phyloP scores from a whole-genome alignment of 2,888 invertebrate genomes.

The Dynastes maya region DNA sequence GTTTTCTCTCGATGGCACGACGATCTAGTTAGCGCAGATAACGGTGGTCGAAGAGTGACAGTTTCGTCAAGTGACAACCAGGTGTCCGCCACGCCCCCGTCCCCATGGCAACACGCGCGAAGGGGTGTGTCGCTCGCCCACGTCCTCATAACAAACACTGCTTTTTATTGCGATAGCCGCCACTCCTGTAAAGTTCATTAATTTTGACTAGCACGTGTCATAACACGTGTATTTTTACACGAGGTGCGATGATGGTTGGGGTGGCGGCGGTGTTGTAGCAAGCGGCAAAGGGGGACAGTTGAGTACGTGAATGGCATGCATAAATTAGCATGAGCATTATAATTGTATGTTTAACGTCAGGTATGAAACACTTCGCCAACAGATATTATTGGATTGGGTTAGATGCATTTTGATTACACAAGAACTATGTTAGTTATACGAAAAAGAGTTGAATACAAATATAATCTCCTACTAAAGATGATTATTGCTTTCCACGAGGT shows the following conservation, averaged over 20 bases:
- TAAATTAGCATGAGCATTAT: not conserved
- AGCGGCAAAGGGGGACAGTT: not conserved
- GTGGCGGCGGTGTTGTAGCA: conserved; percentile 2
- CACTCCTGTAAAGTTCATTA: conserved; percentile 66
- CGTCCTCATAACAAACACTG: conserved; percentile 60
- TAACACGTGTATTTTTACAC: conserved; percentile 64
- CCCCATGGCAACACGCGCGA: conserved; percentile 66
- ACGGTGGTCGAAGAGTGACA: conserved; percentile 61
- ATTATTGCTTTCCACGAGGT: too few relatives aligned
- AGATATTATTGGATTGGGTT: too few relatives aligned
- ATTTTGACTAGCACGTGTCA: conserved; percentile 68
- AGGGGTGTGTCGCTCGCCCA: conserved; percentile 66
- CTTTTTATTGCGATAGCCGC: conserved; percentile 64
- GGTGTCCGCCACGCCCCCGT: conserved; percentile 66
- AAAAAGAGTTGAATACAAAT: too few relatives aligned
- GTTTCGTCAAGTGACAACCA: conserved; percentile 64
- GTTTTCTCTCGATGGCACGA: conserved; percentile 33
- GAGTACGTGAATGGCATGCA: conserved; percentile 22
- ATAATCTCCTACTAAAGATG: too few relatives aligned
- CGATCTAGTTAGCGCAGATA: conserved; percentile 50
- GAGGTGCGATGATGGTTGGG: conserved; percentile 32
- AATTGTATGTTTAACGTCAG: not conserved
- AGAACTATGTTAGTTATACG: too few relatives aligned
- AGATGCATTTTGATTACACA: too few relatives aligned
- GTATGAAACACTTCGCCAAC: not conserved